Conservation (phyloP, 2,797 vertebrate genomes). For the Taeniopygia guttata region DNA sequence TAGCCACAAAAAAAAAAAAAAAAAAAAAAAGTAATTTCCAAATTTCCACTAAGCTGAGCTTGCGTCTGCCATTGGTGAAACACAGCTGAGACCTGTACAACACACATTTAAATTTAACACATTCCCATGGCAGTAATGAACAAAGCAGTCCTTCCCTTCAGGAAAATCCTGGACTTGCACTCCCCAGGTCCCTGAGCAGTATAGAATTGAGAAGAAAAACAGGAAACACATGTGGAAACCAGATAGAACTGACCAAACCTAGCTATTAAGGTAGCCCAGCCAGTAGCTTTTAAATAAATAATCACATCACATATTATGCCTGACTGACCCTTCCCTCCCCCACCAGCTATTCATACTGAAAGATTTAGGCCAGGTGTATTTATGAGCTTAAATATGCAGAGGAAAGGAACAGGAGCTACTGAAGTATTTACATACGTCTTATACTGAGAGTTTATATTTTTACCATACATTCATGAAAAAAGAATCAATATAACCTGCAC, state of each 20-base stretch:
- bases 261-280: conserved; percentile 41
- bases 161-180: conserved; percentile 80
- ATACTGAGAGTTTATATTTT: neutral
- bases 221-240: conserved; percentile 90
- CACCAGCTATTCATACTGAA: neutral
- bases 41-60: conserved; percentile 40
- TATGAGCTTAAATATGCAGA: neutral
- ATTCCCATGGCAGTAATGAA: conserved; percentile 81
- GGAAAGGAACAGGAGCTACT: neutral
- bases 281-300: conserved; percentile 58
- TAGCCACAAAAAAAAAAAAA: neutral
- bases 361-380: neutral
- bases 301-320: conserved; percentile 13
- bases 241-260: conserved; percentile 69
- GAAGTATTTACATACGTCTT: neutral
- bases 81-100: conserved; percentile 32
- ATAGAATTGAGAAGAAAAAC: conserved; percentile 82
- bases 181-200: conserved; percentile 70
- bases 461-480: neutral
- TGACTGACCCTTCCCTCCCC: neutral
- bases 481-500: neutral
- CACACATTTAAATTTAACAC: conserved; percentile 79
- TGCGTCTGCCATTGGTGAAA: conserved; percentile 52
- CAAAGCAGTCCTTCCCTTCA: conserved; percentile 82
- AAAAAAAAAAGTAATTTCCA: neutral